Base-by-base conservation (phyloP, 1,140 invertebrate species). In the Sitodiplosis mosellana region DNA sequence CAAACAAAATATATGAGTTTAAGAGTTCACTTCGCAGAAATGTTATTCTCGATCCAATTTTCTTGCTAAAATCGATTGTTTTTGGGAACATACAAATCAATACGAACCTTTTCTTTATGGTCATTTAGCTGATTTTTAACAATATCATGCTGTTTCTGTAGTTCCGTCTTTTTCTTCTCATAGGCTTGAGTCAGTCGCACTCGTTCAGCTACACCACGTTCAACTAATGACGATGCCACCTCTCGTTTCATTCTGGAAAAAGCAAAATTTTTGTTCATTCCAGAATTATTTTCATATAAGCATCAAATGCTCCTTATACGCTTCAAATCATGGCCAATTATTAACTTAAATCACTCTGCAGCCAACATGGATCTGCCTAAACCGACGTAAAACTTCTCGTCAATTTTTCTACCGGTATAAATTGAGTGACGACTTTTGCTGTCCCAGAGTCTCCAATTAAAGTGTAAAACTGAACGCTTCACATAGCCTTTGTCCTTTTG, bases 141-240 rank as follows among this genome's bases (percentile, higher is more conserved):
- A 51, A 76, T 71, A 57, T 88, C 83, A 57, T 89, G 83, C 52
- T 83, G 73, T 53, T 78, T 79, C 58, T 78, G 75, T 4, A 88
- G 65, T 49, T 84, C 78, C 54, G 85, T 75, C 54, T 75, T 76
- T 38, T 81, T 80, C 53, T 77, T 77, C 45, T 85, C 76, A 55
- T 82, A 87, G 43, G 80, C 71, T 56, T 81, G 70, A 48, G 76
- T 78, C 45, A 88, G 66, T 47, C 80, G 76, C 34, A 80, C 77
- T 33, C 85, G 75, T 66, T 89, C 86, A 20, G 79, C 76, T 33
- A 89, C 85, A 22, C 84, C 86, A 50, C 81, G 79, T 54, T 84
- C 81, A 37, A 89, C 84, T 2, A 86, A 80, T 40, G 77, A 74
- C 50, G 75, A 77, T 15, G 72, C 74, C 2, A 83, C 77, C 64